Base-by-base conservation (phyloP, 2,797 vertebrate species). In the Galagoides demidoff region DNA sequence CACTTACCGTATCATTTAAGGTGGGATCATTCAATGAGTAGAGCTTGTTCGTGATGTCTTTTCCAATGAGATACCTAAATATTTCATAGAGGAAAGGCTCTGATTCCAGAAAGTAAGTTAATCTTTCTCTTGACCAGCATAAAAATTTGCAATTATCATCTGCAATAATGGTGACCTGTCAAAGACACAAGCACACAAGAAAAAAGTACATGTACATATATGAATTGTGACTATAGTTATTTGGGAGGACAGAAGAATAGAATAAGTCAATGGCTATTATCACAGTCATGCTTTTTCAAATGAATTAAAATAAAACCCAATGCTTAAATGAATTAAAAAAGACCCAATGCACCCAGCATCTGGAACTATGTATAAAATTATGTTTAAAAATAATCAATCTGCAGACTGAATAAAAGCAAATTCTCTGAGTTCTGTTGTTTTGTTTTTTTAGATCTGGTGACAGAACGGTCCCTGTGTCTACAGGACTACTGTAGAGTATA, bases 21-120 rank as follows among this genome's bases (percentile, higher is more conserved):
- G 99, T 99, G 39, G 99, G 99, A 89, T 99, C 99, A 90, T 99
- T 99, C 97, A 99, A 98, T 3, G 99, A 99, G 97, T 99, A 99
- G 63, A 99, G 99, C 97, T 99, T 99, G 98, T 99, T 99, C 98
- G 99, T 99, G 98, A 99, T 99, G 97, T 99, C 99, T 99, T 99
- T 99, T 94, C 99, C 99, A 59, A 99, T 99, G 94, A 99, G 99
- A 96, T 99, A 99, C 85, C 99, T 99, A 98, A 99, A 99, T 95
- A 99, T 99, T 98, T 99, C 99, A 94, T 99, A 99, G 14, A 99
- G 99, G 96, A 99, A 99, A 45, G 99, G 99, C 83, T 99, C 99
- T 0, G 99, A 99, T 97, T 99, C 99, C 98, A 99, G 98, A 98
- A 99, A 99, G 97, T 98, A 99, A 12, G 99, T 99, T 97, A 99